These are phyloP conservation scores for Dendrolimus pini DNA, from an alignment of 2,888 invertebrate genomes.

Conservation along the genomic window DNA sequence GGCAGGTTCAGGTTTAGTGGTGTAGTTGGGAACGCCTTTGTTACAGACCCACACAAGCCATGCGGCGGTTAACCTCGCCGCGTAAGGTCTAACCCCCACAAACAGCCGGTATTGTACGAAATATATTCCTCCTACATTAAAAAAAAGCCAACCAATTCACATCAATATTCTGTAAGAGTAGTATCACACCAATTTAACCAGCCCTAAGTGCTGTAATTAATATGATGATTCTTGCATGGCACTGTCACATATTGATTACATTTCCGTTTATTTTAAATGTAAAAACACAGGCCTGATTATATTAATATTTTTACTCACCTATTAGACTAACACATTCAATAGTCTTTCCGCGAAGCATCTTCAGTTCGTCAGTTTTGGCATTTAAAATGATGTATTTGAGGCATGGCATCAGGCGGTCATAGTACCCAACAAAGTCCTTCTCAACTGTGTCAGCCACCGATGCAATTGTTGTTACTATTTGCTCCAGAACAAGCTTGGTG, in stretches of 20 bases:
- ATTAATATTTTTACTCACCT: conserved; percentile 69
- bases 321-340: conserved; percentile 99
- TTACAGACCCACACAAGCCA: no score
- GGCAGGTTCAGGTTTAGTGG: no score
- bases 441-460: conserved; percentile 99
- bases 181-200: no score
- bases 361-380: conserved; percentile 90
- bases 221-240: no score
- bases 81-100: no score
- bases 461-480: conserved; percentile 98
- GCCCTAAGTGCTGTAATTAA: no score
- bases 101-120: no score
- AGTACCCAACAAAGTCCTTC: conserved; percentile 95
- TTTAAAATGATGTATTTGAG: conserved; percentile 98
- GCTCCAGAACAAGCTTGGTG: conserved; percentile 97
- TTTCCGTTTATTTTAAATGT: neutral
- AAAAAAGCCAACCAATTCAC: no score
- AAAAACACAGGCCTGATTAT: neutral
- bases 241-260: neutral
- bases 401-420: conserved; percentile 95
- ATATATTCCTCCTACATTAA: no score
- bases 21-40: no score
- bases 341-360: conserved; percentile 96
- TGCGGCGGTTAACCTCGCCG: no score
- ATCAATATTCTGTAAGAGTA: no score